Evolutionary conservation across 2,888 invertebrate species (phyloP).

Genomic region (Leptinotarsa haldemani): DNA sequence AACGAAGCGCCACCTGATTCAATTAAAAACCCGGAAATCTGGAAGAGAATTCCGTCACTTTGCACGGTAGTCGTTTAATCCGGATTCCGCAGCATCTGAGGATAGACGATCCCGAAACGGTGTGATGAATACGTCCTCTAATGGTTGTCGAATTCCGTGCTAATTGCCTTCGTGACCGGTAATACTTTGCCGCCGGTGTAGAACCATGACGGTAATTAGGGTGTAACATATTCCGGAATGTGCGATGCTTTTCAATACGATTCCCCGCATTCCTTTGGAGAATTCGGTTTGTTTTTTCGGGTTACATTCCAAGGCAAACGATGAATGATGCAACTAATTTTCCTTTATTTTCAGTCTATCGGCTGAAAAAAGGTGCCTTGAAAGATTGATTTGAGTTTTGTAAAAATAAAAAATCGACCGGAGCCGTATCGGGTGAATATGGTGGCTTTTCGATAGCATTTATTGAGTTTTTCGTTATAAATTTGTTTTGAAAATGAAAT

Average conservation of each 20-base stretch:
- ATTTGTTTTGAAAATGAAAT: no score
- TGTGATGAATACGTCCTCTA: conserved; percentile 17
- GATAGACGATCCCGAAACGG: neutral
- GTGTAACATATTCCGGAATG: conserved; percentile 3
- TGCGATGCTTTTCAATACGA: neutral
- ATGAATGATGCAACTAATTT: no score
- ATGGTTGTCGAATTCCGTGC: conserved; percentile 9
- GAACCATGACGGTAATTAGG: conserved; percentile 11
- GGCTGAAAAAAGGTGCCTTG: no score
- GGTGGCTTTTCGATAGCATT: no score
- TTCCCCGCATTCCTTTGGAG: neutral
- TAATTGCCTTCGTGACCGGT: conserved; percentile 15
- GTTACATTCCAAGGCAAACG: no score
- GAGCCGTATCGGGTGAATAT: no score
- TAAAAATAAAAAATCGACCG: no score
- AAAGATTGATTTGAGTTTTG: no score
- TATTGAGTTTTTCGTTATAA: no score
- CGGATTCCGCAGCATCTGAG: neutral
- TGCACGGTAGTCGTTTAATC: conserved; percentile 5
- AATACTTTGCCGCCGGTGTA: neutral
- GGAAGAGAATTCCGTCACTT: conserved; percentile 9
- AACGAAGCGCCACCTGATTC: conserved; percentile 1
- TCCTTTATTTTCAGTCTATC: no score
- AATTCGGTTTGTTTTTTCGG: neutral
- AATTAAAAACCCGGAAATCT: conserved; percentile 19